Percentiles rank a stretch among this genome's conserved stretches.
Evolutionary conservation across 2,888 invertebrate species (phyloP).

Genomic region (Mesorhabditis spiculigera): DNA sequence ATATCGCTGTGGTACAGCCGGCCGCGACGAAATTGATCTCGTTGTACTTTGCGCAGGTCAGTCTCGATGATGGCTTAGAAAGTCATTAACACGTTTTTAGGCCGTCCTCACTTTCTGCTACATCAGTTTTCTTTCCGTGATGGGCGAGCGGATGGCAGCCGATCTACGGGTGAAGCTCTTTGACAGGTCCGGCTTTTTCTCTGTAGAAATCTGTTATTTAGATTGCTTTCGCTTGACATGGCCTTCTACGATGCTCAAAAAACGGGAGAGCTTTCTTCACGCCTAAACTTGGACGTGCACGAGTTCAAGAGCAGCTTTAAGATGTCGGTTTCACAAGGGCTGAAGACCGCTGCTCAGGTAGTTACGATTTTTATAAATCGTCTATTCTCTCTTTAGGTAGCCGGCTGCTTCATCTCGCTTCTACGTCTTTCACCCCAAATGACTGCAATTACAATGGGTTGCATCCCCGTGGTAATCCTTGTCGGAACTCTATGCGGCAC

Average conservation of each 20-base stretch:
- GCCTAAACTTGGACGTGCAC: conserved; percentile 88
- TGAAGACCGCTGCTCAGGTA: conserved; percentile 82
- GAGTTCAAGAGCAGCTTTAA: conserved; percentile 97
- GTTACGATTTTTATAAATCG: conserved; percentile 15
- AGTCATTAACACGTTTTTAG: conserved; percentile 61
- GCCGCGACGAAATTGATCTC: conserved; percentile 20
- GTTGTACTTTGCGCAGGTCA: conserved; percentile 25
- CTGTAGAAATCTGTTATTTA: conserved; percentile 63
- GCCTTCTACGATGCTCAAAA: conserved; percentile 20
- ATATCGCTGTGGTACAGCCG: background rate
- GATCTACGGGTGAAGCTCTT: conserved; percentile 68
- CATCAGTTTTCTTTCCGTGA: conserved; percentile 78
- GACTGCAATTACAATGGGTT: conserved; percentile 78
- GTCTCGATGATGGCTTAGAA: background rate
- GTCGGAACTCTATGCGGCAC: conserved; percentile 81
- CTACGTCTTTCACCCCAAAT: conserved; percentile 84
- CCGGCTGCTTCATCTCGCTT: conserved; percentile 75
- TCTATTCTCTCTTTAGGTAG: conserved; percentile 57
- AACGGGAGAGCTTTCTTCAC: conserved; percentile 80
- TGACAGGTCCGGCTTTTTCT: conserved; percentile 12
- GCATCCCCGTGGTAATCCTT: conserved; percentile 79
- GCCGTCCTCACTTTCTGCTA: conserved; percentile 83
- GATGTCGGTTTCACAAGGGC: conserved; percentile 83
- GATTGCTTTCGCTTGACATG: background rate
- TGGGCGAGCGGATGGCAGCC: conserved; percentile 82